Conservation (phyloP, 2,888 invertebrate genomes). For the Labia minor region DNA sequence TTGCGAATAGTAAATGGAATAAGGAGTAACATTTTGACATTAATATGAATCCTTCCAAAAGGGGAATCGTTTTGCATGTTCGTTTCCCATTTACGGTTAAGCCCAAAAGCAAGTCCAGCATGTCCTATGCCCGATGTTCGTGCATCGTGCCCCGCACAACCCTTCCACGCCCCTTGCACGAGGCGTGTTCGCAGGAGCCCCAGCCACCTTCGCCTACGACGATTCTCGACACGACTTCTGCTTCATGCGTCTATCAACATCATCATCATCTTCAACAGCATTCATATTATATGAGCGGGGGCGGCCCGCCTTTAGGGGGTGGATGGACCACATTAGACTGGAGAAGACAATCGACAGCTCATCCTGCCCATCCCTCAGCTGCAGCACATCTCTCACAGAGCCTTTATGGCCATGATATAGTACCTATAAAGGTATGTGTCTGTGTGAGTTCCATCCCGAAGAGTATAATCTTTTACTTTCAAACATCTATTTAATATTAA, state of each 20-base stretch:
- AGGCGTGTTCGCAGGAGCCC: constrained; percentile 3
- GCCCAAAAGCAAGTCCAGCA: background rate
- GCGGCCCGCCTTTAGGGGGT: constrained; percentile 13
- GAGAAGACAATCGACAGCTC: constrained; percentile 18
- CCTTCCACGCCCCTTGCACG: constrained; percentile 1
- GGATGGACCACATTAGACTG: constrained; percentile 4
- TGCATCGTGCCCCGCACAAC: background rate
- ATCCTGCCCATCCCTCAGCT: constrained; percentile 30
- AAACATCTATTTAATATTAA: too few species aligned
- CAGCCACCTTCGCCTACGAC: constrained; percentile 4
- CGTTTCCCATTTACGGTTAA: constrained; percentile 39
- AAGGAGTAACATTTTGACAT: background rate
- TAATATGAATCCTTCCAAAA: background rate
- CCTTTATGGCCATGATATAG: constrained; percentile 38
- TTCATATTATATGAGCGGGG: constrained; percentile 16
- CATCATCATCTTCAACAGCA: constrained; percentile 20
- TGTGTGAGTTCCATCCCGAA: background rate
- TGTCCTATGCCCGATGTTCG: constrained; percentile 3
- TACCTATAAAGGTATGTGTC: constrained; percentile 43
- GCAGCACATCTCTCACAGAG: constrained; percentile 25
- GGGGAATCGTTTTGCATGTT: constrained; percentile 33
- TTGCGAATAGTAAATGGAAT: background rate
- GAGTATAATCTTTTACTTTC: background rate
- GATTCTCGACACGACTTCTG: background rate
- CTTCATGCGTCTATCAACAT: constrained; percentile 20